These are phyloP conservation scores for Atopsyche davidsoni DNA, from an alignment of 1,140 invertebrate species.

Conservation along the genomic window DNA sequence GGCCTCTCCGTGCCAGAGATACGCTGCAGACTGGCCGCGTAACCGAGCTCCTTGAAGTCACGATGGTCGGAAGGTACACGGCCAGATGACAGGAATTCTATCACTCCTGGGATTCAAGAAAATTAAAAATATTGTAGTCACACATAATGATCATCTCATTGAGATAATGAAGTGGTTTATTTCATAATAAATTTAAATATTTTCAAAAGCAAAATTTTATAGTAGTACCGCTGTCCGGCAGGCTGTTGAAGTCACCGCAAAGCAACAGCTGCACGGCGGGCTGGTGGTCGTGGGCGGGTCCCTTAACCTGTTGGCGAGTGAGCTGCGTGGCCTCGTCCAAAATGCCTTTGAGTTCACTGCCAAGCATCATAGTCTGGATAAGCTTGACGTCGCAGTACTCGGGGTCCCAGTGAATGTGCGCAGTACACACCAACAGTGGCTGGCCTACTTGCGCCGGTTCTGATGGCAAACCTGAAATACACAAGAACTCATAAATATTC, in stretches of 20 bases:
- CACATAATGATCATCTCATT: too few species aligned
- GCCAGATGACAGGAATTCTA: slow-evolving; percentile 90
- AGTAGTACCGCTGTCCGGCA: slow-evolving; percentile 96
- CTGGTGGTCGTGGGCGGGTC: slow-evolving; percentile 59
- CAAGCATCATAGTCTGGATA: slow-evolving; percentile 99
- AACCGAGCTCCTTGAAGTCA: slow-evolving; percentile 95
- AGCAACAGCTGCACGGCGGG: slow-evolving; percentile 88
- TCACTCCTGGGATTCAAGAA: slow-evolving; percentile 65
- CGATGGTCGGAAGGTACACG: slow-evolving; percentile 83
- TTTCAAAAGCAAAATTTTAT: too few species aligned
- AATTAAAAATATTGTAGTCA: too few species aligned
- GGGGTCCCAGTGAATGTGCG: slow-evolving; percentile 99
- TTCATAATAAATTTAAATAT: too few species aligned
- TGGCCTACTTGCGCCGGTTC: slow-evolving; percentile 73
- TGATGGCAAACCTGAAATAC: slow-evolving; percentile 56
- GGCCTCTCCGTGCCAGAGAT: slow-evolving; percentile 76
- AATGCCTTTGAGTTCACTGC: slow-evolving; percentile 83
- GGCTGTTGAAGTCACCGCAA: slow-evolving; percentile 98
- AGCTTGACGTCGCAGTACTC: slow-evolving; percentile 99
- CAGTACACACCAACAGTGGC: slow-evolving; percentile 91
- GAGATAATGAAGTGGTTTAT: too few species aligned
- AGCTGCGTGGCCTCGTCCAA: slow-evolving; percentile 71
- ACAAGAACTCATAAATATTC: background rate
- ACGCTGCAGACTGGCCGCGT: slow-evolving; percentile 87
- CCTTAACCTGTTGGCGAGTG: slow-evolving; percentile 41